Evolutionary conservation across 2,888 invertebrate species (phyloP), one percentile per base, ranked within the genome.

Genomic region (Axea sp.): DNA sequence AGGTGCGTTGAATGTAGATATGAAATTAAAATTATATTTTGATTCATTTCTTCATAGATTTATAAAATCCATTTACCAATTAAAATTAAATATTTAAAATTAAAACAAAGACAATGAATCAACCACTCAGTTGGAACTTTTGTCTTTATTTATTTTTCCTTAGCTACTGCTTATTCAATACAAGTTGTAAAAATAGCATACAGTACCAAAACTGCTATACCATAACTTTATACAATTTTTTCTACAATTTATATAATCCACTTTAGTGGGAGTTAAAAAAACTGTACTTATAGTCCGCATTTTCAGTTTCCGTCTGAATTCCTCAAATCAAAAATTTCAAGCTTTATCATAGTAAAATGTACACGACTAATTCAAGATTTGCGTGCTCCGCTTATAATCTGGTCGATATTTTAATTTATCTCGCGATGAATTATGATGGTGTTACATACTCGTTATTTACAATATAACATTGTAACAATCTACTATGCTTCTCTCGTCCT

Each of bases 111-210:
- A 9, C 8, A 33, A 33, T 3, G 7, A 15, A n/a, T 33, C 33
- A 7, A 33, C 12, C 28, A 24, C 11, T 35, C 9, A 8, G 49
- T 76, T 75, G 72, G 73, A 76, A 75, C 73, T 75, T 75, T 68
- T 67, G 57, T 57, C 33, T 75, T 76, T 77, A 81, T 81, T 82
- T 80, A 81, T 83, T 81, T 78, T 80, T 76, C 79, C 80, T 82
- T 76, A 77, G 69, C 81, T 84, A 83, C 80, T 78, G 79, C 80
- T 84, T 84, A 83, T 82, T 81, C 77, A 80, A 79, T 86, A 86
- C 83, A 85, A 81, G 84, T 85, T 86, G 85, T 85, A 86, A 86
- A 86, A 86, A 86, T 86, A 86, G 83, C 78, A 85, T 84, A 85
- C 84, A 81, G 85, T 86, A 85, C 83, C 84, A 84, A 85, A 81